phyloP scores from a whole-genome alignment of 2,113 vertebrate genomes.

The Alouatta palliata region DNA sequence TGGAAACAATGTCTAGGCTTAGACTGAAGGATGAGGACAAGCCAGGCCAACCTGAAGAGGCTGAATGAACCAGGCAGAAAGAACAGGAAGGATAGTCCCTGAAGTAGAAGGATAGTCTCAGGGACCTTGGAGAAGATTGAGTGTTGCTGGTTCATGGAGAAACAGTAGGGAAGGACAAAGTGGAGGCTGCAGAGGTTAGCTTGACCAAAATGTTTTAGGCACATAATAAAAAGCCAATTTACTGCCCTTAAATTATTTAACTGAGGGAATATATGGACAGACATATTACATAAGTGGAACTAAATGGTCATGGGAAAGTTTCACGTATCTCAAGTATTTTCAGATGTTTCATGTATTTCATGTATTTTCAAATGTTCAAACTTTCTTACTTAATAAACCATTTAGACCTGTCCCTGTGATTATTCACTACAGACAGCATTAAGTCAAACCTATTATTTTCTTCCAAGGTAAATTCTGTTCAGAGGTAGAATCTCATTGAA shows the following conservation, averaged over 20 bases:
- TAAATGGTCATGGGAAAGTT: background rate
- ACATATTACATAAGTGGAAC: background rate
- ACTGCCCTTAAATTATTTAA: background rate
- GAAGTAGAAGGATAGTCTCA: background rate
- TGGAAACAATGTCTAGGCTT: background rate
- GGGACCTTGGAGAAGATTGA: background rate
- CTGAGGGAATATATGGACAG: background rate
- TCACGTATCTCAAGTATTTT: background rate
- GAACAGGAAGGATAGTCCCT: background rate
- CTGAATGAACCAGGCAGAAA: background rate
- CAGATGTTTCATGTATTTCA: background rate
- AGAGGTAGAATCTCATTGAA: background rate
- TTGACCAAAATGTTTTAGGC: background rate
- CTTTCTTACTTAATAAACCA: slow-evolving; percentile 78
- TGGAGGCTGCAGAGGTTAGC: background rate
- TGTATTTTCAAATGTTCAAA: slow-evolving; percentile 76
- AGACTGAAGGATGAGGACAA: background rate
- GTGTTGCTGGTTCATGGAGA: background rate
- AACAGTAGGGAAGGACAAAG: background rate
- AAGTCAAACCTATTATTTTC: slow-evolving; percentile 67
- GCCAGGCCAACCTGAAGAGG: background rate
- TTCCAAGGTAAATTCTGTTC: slow-evolving; percentile 42
- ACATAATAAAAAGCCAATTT: background rate
- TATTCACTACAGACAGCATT: slow-evolving; percentile 73
- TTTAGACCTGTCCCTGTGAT: slow-evolving; percentile 76